A percentile compares a stretch with the other conserved stretches of the same genome.
Evolutionary conservation across 2,888 invertebrate genomes (phyloP).

Genomic region (Polyommatus iphigenia): DNA sequence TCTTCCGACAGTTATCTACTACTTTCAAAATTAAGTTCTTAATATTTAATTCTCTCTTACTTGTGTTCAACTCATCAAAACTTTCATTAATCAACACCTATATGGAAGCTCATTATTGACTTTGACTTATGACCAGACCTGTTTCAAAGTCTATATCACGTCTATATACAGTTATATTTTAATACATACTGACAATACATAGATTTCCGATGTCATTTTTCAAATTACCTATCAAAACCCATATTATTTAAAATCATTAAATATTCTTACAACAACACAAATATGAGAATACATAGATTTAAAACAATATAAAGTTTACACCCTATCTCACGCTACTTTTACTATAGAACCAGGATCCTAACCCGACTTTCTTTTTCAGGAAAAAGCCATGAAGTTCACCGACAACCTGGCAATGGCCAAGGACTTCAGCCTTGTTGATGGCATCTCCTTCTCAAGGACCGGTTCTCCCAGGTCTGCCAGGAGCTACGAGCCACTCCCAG

Average conservation of each 20-base stretch:
- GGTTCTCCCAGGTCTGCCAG: slow-evolving; percentile 69
- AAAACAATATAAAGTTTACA: too few relatives aligned
- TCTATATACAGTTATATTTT: too few relatives aligned
- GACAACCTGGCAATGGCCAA: slow-evolving; percentile 71
- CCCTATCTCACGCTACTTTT: too few relatives aligned
- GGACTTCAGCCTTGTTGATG: slow-evolving; percentile 65
- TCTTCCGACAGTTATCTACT: too few relatives aligned
- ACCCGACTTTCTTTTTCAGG: slow-evolving; percentile 52
- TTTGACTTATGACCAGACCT: neutral
- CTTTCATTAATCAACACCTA: neutral
- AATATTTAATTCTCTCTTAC: neutral
- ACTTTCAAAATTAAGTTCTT: too few relatives aligned
- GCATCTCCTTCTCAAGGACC: slow-evolving; percentile 65
- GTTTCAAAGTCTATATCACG: neutral
- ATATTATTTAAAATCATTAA: too few relatives aligned
- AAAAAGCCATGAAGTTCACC: slow-evolving; percentile 73
- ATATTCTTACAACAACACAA: too few relatives aligned
- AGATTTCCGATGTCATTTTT: too few relatives aligned
- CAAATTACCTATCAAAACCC: too few relatives aligned
- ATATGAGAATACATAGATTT: too few relatives aligned
- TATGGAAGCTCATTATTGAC: neutral
- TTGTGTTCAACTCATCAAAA: neutral
- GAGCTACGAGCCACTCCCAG: slow-evolving; percentile 68
- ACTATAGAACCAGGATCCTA: neutral
- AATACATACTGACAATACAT: too few relatives aligned